phyloP scores from a whole-genome alignment of 2,797 vertebrate species.

The Australoheros facetus region DNA sequence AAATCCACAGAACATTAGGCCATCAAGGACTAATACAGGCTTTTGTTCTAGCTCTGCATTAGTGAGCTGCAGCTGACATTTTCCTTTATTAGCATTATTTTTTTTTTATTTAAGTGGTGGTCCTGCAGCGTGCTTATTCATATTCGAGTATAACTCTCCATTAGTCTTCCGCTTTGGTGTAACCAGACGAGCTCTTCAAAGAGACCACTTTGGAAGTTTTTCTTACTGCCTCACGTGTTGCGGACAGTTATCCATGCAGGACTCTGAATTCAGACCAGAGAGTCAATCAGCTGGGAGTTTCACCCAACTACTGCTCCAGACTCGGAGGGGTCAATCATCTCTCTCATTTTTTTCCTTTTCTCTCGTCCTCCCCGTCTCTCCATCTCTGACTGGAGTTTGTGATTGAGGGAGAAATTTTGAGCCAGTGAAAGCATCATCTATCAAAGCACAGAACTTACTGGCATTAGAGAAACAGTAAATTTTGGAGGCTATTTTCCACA shows the following conservation, averaged over 20 bases:
- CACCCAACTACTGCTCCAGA: constrained; percentile 22
- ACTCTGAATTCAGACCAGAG: constrained; percentile 33
- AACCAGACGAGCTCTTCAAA: constrained; percentile 68
- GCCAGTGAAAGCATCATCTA: constrained; percentile 67
- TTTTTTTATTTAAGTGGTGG: constrained; percentile 57
- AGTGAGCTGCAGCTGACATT: constrained; percentile 9
- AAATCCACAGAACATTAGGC: constrained; percentile 50
- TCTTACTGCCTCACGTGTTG: constrained; percentile 38
- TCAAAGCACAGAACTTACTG: constrained; percentile 62
- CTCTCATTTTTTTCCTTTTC: constrained; percentile 6
- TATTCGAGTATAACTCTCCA: constrained; percentile 60
- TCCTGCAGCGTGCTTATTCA: constrained; percentile 59
- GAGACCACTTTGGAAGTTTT: constrained; percentile 49
- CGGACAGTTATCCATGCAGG: constrained; percentile 54
- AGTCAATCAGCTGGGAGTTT: constrained; percentile 48
- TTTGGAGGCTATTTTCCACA: constrained; percentile 45
- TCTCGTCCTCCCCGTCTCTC: constrained; percentile 5
- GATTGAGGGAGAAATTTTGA: constrained; percentile 56
- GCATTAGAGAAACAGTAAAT: constrained; percentile 65
- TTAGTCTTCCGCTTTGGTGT: constrained; percentile 52
- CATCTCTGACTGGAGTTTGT: constrained; percentile 41
- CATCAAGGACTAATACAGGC: constrained; percentile 17
- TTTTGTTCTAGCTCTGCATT: constrained; percentile 57
- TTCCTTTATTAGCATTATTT: constrained; percentile 1
- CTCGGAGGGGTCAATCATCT: constrained; percentile 24